Conservation (phyloP, 2,888 invertebrate genomes). For the Rhagium mordax region DNA sequence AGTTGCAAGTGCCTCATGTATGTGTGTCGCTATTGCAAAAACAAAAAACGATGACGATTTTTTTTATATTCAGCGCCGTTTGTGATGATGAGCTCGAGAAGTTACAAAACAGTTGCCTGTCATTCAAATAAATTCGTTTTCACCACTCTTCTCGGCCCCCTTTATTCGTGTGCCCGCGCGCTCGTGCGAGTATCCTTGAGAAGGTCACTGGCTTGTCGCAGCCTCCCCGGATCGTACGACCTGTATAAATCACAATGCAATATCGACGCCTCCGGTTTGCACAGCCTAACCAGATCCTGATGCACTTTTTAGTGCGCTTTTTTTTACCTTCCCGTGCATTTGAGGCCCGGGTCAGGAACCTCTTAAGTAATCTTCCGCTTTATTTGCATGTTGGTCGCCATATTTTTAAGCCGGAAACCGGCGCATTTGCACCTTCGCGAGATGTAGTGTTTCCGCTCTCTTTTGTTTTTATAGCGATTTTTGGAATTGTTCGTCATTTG, state of each 20-base stretch:
- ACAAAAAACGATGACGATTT: no score
- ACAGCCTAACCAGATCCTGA: conserved; percentile 50
- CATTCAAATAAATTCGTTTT: no score
- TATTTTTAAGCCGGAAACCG: conserved; percentile 4
- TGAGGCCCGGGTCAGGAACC: conserved; percentile 48
- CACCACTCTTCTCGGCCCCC: background rate
- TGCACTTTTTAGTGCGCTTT: conserved; percentile 41
- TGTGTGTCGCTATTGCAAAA: no score
- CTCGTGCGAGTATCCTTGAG: conserved; percentile 63
- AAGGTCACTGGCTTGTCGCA: conserved; percentile 68
- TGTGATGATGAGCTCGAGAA: no score
- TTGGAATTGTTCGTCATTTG: background rate
- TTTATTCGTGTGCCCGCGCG: background rate
- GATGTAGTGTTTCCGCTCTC: background rate
- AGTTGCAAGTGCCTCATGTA: no score
- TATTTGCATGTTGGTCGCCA: conserved; percentile 43
- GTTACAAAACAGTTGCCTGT: no score
- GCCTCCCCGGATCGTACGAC: conserved; percentile 61
- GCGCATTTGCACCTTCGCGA: background rate
- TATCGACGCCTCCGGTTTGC: conserved; percentile 62
- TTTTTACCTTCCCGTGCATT: conserved; percentile 35
- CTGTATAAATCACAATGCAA: conserved; percentile 61
- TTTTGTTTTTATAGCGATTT: background rate
- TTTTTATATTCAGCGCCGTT: no score
- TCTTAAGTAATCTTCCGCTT: conserved; percentile 52